Evolutionary conservation across 2,888 invertebrate genomes (phyloP), one percentile per base, ranked within the genome.

Genomic region (Julus scanicus): DNA sequence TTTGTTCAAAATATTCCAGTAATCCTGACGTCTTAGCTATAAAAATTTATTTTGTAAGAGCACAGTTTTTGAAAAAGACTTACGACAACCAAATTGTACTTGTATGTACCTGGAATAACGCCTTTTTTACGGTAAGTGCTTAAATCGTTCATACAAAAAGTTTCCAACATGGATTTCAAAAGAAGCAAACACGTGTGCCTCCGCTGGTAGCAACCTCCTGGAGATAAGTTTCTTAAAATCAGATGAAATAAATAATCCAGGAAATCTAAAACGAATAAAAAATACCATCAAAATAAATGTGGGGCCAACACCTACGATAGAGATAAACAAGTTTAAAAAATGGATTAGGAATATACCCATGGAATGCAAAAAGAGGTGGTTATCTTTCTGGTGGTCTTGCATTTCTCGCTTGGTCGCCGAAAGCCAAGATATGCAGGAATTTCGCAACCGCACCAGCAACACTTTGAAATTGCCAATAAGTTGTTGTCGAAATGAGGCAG

Each of bases 171-270:
- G 4, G 80, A 71, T 57, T 85, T 84, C 1, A 89, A 84, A 1
- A 89, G 40, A 20, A 88, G 84, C 20, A 90, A 88, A 48, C 89
- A 89, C 2, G 89, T 49, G 29, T 89, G 89, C 1, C 90, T 89
- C 49, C 96, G 93, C 92, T 96, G 96, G 92, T 96, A 96, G 91
- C 94, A 94, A 20, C 94, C 94, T 90, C 94, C 93, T 6, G 93
- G 92, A 89, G 92, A 92, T 17, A 95, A 91, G 89, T 93, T 94
- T 6, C 91, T 90, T 2, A 93, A 91, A 40, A 94, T 91, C 89
- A 94, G 92, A 29, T 90, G 89, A 91, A 95, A 92, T 88, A 94
- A 90, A 91, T 92, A 92, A 84, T 92, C 91, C 8, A 93, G 90
- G 90, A 93, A 93, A n/a, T 91, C 90, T 89, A 49, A 85, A 84